Percentiles rank a stretch among this genome's conserved stretches.
phyloP scores from a whole-genome alignment of 1,140 invertebrate genomes.

The Platyscapa corneri region DNA sequence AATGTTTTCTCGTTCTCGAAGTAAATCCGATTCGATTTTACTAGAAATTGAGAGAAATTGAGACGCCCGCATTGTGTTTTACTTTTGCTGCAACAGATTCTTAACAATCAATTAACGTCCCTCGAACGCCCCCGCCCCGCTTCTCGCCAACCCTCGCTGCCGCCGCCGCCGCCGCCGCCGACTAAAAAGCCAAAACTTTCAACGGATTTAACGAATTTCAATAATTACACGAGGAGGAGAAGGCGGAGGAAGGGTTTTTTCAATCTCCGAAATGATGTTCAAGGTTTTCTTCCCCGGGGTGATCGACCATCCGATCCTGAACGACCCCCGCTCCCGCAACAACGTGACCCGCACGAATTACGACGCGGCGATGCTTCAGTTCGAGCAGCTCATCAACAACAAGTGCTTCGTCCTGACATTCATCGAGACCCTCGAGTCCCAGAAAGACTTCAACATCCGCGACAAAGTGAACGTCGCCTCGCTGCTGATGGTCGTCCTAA shows the following conservation, averaged over 20 bases:
- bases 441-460: constrained; percentile 92
- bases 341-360: constrained; percentile 89
- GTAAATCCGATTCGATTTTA: background rate
- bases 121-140: too few relatives aligned
- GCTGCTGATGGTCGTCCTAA: constrained; percentile 91
- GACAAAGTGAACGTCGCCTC: constrained; percentile 97
- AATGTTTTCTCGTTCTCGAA: background rate
- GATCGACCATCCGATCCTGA: constrained; percentile 92
- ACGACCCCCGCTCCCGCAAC: constrained; percentile 85
- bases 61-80: background rate
- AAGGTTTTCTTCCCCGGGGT: constrained; percentile 96
- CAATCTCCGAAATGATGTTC: background rate
- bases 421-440: constrained; percentile 93
- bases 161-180: too few relatives aligned
- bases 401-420: constrained; percentile 94
- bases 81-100: background rate
- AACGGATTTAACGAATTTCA: background rate
- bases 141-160: too few relatives aligned
- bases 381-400: constrained; percentile 94
- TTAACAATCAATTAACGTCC: background rate
- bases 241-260: background rate
- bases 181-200: background rate
- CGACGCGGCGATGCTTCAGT: constrained; percentile 94
- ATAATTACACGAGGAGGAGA: background rate
- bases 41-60: background rate